Evolutionary conservation across 2,113 vertebrate species (phyloP).

Genomic region (Aythya baeri): DNA sequence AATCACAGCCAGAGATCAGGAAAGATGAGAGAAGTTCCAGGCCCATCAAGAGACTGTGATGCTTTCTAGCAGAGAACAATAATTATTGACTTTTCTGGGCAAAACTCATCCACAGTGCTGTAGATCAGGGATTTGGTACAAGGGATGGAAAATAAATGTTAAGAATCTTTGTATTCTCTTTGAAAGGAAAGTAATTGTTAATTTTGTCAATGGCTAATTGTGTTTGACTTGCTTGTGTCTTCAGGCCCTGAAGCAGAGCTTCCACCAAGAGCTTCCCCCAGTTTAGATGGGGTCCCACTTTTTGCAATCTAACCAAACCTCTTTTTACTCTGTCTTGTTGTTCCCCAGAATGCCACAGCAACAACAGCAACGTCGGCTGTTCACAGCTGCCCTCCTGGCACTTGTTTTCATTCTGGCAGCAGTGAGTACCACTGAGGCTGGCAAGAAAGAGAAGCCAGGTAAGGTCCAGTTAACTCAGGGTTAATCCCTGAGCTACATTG

Average conservation of each 20-base stretch:
- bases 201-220: not conserved
- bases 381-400: constrained; percentile 75
- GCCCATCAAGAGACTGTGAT: not conserved
- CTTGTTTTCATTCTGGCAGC: constrained; percentile 78
- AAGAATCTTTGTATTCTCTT: not conserved
- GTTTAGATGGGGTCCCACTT: not conserved
- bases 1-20: not conserved
- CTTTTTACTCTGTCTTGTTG: not conserved
- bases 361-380: constrained; percentile 70
- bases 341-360: constrained; percentile 76
- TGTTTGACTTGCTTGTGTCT: not conserved
- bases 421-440: constrained; percentile 75
- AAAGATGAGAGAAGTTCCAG: not conserved
- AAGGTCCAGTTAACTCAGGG: not conserved
- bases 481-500: not conserved
- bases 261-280: not conserved
- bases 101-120: not conserved
- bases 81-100: not conserved
- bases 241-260: not conserved
- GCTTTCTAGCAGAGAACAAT: not conserved
- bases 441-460: constrained; percentile 85
- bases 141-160: not conserved
- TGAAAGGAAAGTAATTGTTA: not conserved
- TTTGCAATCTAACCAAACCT: not conserved
- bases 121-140: not conserved